Conservation (phyloP, 1,140 invertebrate species). For the Propsilocerus akamusi region DNA sequence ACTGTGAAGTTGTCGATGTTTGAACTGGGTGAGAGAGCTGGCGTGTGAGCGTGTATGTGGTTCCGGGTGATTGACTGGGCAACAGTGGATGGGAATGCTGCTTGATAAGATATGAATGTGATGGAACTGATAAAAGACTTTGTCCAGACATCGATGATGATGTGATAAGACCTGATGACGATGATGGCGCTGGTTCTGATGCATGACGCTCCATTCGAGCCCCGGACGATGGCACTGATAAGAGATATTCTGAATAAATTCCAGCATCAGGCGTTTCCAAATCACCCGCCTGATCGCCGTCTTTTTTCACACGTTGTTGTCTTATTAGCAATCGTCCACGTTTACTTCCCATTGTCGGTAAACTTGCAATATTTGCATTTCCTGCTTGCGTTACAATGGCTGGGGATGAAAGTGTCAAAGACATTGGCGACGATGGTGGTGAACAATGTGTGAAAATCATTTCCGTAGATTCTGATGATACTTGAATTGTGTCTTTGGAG, state of each 20-base stretch:
- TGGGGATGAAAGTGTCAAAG: background rate
- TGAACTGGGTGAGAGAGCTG: slow-evolving; percentile 10
- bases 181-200: slow-evolving; percentile 36
- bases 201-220: slow-evolving; percentile 34
- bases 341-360: slow-evolving; percentile 26
- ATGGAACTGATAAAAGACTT: slow-evolving; percentile 33
- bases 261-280: slow-evolving; percentile 14
- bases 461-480: background rate
- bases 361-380: slow-evolving; percentile 10
- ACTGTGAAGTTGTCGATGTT: slow-evolving; percentile 7
- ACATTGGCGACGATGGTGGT: background rate
- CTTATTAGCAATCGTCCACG: slow-evolving; percentile 38
- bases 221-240: slow-evolving; percentile 20
- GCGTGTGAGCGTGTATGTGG: slow-evolving; percentile 13
- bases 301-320: slow-evolving; percentile 43
- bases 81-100: slow-evolving; percentile 44
- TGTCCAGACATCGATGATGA: slow-evolving; percentile 24
- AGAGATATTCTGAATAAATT: slow-evolving; percentile 19
- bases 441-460: background rate
- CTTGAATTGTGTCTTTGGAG: too few relatives aligned
- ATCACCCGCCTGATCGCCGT: slow-evolving; percentile 28
- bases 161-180: slow-evolving; percentile 23
- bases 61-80: slow-evolving; percentile 27
- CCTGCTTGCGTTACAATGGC: background rate
- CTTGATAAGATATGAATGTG: slow-evolving; percentile 32